Percentiles rank a stretch among this genome's conserved stretches.
Conservation (phyloP, 2,797 vertebrate genomes). For the Dendrocincla tyrannina region DNA sequence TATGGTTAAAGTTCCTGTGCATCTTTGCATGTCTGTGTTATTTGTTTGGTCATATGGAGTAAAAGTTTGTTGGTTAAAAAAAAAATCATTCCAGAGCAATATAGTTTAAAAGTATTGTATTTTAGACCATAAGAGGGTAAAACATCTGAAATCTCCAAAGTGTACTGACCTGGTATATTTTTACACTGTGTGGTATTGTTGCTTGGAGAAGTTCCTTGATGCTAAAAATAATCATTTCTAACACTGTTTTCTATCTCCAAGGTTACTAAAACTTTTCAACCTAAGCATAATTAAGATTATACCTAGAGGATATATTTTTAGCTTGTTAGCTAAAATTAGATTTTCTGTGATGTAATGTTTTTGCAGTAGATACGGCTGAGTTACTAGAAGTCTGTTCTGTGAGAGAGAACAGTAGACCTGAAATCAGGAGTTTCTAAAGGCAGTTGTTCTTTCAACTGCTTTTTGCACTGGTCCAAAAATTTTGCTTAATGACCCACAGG, state of each 20-base stretch:
- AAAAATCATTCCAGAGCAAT: background rate
- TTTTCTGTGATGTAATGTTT: background rate
- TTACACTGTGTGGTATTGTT: conserved; percentile 52
- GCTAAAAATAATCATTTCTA: conserved; percentile 54
- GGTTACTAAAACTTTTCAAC: conserved; percentile 52
- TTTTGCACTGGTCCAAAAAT: background rate
- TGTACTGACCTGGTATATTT: conserved; percentile 47
- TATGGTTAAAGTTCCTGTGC: background rate
- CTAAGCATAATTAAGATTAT: conserved; percentile 20
- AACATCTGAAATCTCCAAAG: conserved; percentile 38
- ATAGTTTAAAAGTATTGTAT: background rate
- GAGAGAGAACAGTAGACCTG: background rate
- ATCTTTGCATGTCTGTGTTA: background rate
- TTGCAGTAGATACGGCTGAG: background rate
- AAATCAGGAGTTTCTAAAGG: background rate
- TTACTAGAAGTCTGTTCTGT: background rate
- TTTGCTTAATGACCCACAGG: background rate
- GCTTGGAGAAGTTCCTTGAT: conserved; percentile 57
- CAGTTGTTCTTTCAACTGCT: background rate
- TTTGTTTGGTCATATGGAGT: background rate
- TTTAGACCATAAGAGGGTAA: conserved; percentile 36
- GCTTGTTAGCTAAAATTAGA: background rate
- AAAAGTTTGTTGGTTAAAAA: background rate
- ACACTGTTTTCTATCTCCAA: conserved; percentile 54
- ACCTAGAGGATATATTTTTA: conserved; percentile 47